Evolutionary conservation across 2,797 vertebrate species (phyloP).

Genomic region (Thamnophis elegans): DNA sequence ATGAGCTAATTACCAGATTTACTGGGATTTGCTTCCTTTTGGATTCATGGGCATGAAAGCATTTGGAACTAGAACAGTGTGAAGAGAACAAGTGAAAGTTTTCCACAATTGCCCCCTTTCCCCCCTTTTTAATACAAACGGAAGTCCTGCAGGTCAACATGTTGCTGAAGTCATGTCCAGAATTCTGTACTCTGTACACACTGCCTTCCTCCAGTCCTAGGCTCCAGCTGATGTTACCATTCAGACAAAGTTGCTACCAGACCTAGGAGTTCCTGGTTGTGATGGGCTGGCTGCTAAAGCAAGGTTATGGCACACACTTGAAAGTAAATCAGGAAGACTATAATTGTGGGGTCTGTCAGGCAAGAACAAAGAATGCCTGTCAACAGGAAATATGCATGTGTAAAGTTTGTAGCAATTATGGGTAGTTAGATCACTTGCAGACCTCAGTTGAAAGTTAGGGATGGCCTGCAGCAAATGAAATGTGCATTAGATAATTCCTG

Average conservation of each 20-base stretch:
- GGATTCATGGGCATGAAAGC: conserved; percentile 32
- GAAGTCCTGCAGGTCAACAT: not conserved
- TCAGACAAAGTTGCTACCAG: not conserved
- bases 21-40: conserved; percentile 14
- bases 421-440: too few species aligned
- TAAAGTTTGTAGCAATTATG: too few species aligned
- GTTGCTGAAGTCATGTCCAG: not conserved
- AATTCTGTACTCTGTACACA: not conserved
- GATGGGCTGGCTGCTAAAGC: too few species aligned
- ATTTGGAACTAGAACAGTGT: not conserved
- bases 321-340: too few species aligned
- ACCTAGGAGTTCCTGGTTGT: not conserved
- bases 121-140: not conserved
- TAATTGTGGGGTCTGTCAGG: too few species aligned
- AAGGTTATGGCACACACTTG: too few species aligned
- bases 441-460: too few species aligned
- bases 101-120: not conserved
- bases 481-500: too few species aligned
- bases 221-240: not conserved
- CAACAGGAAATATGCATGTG: too few species aligned
- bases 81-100: not conserved
- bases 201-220: not conserved
- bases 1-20: conserved; percentile 57
- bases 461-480: too few species aligned
- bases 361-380: too few species aligned